phyloP scores from a whole-genome alignment of 2,888 invertebrate genomes.

The Adela reaumurella region DNA sequence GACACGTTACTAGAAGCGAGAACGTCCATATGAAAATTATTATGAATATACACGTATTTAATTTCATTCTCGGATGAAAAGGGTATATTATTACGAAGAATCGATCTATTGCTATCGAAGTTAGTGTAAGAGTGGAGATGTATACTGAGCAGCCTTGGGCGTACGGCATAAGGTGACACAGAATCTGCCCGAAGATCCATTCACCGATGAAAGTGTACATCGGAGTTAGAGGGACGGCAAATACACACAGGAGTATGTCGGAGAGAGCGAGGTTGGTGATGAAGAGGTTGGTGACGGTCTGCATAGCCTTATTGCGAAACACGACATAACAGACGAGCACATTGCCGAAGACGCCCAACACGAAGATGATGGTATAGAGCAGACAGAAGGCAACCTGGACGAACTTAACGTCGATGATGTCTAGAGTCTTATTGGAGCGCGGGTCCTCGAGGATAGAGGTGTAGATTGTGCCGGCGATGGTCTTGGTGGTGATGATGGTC shows the following conservation, averaged over 20 bases:
- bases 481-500: slow-evolving; percentile 22
- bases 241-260: slow-evolving; percentile 79
- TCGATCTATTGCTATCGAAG: slow-evolving; percentile 89
- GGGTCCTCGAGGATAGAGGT: slow-evolving; percentile 21
- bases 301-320: slow-evolving; percentile 80
- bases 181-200: slow-evolving; percentile 80
- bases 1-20: slow-evolving; percentile 74
- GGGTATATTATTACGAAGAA: slow-evolving; percentile 90
- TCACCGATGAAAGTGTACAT: slow-evolving; percentile 77
- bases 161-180: slow-evolving; percentile 85
- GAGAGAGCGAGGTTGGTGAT: slow-evolving; percentile 87
- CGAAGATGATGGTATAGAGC: slow-evolving; percentile 74
- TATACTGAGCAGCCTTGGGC: slow-evolving; percentile 86
- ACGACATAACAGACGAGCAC: slow-evolving; percentile 86
- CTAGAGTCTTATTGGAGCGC: slow-evolving; percentile 22
- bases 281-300: slow-evolving; percentile 89
- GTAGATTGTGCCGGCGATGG: slow-evolving; percentile 11
- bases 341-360: slow-evolving; percentile 78
- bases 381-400: slow-evolving; percentile 73
- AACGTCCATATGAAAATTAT: slow-evolving; percentile 81
- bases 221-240: slow-evolving; percentile 89
- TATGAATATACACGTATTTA: slow-evolving; percentile 69
- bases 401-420: slow-evolving; percentile 62
- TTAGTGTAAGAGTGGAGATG: slow-evolving; percentile 84
- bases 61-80: slow-evolving; percentile 77